Percentiles rank a stretch among this genome's conserved stretches.
Conservation (phyloP, 2,113 vertebrate genomes). For the Gadus macrocephalus region DNA sequence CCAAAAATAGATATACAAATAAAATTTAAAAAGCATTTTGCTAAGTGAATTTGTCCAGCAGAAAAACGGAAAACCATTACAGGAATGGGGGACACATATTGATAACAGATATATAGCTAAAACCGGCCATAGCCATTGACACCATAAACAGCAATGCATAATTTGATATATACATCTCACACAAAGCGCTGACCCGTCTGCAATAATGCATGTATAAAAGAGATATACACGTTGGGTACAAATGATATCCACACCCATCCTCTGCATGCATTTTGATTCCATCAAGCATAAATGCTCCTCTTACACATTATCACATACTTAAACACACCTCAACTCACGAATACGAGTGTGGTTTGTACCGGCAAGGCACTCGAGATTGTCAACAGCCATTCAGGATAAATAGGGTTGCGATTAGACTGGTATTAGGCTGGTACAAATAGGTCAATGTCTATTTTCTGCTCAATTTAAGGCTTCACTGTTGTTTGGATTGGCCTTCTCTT, state of each 20-base stretch:
- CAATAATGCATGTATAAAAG: background rate
- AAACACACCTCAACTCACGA: no score
- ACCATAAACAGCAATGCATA: no score
- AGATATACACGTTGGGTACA: background rate
- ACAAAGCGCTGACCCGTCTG: background rate
- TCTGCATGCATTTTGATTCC: background rate
- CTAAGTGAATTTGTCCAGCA: no score
- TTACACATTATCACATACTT: background rate
- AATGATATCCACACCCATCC: background rate
- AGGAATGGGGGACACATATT: no score
- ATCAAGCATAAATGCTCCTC: background rate
- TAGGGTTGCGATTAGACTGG: slow-evolving; percentile 51
- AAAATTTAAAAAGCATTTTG: no score
- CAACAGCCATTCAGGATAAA: slow-evolving; percentile 32
- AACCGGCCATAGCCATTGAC: no score
- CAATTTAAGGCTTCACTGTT: slow-evolving; percentile 63
- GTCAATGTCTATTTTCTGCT: slow-evolving; percentile 75
- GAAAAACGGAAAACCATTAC: no score
- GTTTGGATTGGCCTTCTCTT: slow-evolving; percentile 54
- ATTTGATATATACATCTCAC: no score
- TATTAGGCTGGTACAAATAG: slow-evolving; percentile 60
- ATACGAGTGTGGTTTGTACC: slow-evolving; percentile 15
- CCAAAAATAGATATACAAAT: no score
- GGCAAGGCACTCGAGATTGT: slow-evolving; percentile 22
- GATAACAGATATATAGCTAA: no score